Evolutionary conservation across 1,140 invertebrate species (phyloP), one percentile per base, ranked within the genome.

Genomic region (Chironomus tepperi): DNA sequence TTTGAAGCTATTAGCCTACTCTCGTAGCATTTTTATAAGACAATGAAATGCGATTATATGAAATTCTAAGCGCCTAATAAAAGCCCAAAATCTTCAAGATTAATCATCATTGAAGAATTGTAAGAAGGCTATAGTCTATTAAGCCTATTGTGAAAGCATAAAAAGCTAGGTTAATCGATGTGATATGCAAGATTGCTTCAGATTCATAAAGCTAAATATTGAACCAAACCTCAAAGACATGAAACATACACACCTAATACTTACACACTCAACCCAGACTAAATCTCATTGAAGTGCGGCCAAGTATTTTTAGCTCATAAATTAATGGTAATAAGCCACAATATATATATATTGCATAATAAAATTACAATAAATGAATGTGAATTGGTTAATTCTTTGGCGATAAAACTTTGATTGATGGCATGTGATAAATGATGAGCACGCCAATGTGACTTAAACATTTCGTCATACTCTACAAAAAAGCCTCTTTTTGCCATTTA

Each of bases 111-210:
- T 57, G 47, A 57, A n/a, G 47, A 57, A 57, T 57, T 9, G 47
- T 34, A 34, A 57, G 47, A 57, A 34, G 12, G 47, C 47, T 15
- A 34, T 34, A 34, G 24, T 2, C 5, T 34, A 34, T 57, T 12
- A 12, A n/a, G 47, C 15, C 47, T 57, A 57, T 57, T 57, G 47
- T 57, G 47, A 57, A 57, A 57, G 47, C 12, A 57, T 57, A 15
- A 57, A 57, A 57, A 57, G 47, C 47, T 57, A 15, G 47, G 47
- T 57, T 57, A 57, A 57, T 57, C 47, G n/a, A 57, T 57, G 15
- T 15, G 47, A 12, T 57, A 57, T 57, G 47, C 47, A n/a, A 57
- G 47, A 57, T 57, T n/a, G 47, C 12, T 57, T 57, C 5, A 57
- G n/a, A 2, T 47, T 5, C 24, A 34, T 5, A 34, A 34, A 34